Percentiles rank a stretch among this genome's conserved stretches.
phyloP scores from a whole-genome alignment of 2,113 vertebrate species.

The Anoura caudifer region DNA sequence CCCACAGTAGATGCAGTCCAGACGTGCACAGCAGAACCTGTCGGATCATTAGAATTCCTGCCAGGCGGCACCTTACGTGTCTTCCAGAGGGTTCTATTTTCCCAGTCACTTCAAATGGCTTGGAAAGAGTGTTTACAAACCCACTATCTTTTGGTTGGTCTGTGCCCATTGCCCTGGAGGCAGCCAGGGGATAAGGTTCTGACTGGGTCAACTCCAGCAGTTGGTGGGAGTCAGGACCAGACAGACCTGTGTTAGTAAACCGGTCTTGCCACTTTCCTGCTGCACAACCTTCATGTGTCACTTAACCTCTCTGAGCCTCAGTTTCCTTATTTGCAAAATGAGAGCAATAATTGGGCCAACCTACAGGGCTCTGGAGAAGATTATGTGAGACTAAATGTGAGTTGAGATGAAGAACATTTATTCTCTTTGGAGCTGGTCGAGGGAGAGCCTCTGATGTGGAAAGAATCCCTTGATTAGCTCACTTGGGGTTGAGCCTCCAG shows the following conservation, averaged over 20 bases:
- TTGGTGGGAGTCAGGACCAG: neutral
- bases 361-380: neutral
- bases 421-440: neutral
- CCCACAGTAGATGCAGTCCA: neutral
- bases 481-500: neutral
- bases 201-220: neutral
- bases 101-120: neutral
- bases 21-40: neutral
- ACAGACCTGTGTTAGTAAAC: neutral
- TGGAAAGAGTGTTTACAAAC: neutral
- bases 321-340: neutral
- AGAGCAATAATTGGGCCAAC: neutral
- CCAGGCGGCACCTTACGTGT: neutral
- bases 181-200: neutral
- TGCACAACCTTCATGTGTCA: neutral
- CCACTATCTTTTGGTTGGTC: neutral
- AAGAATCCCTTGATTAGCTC: neutral
- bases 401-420: neutral
- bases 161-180: neutral
- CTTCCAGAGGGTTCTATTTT: constrained; percentile 45
- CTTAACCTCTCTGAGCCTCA: neutral
- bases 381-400: neutral
- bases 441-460: neutral
- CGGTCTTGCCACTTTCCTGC: neutral
- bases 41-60: constrained; percentile 49